phyloP scores from a whole-genome alignment of 2,113 vertebrate species.

The Xenopus laevis region DNA sequence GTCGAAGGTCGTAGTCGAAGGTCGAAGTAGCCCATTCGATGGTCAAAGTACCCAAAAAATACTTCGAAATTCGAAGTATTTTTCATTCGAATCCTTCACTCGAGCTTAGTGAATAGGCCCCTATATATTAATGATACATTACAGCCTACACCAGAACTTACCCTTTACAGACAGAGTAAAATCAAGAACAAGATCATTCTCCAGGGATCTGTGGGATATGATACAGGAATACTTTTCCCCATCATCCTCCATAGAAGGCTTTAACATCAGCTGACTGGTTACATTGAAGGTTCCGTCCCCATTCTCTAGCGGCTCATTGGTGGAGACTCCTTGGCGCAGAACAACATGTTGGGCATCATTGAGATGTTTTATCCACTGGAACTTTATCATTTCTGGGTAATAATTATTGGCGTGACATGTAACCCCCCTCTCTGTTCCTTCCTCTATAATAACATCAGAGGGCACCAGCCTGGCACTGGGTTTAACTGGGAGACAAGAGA shows the following conservation, averaged over 20 bases:
- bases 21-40: too few species aligned
- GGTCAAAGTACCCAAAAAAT: too few species aligned
- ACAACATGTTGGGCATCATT: not conserved
- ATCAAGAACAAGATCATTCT: fast-evolving
- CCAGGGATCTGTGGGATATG: conserved; percentile 9
- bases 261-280: conserved; percentile 42
- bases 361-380: not conserved
- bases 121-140: too few species aligned
- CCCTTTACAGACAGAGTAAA: conserved; percentile 16
- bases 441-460: not conserved
- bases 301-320: not conserved
- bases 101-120: too few species aligned
- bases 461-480: conserved; percentile 17
- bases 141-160: conserved; percentile 5
- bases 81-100: too few species aligned
- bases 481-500: conserved; percentile 26
- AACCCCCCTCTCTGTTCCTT: not conserved
- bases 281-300: conserved; percentile 41
- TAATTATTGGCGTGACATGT: conserved; percentile 30
- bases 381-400: conserved; percentile 32
- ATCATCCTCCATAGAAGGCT: conserved; percentile 23
- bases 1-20: too few species aligned
- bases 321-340: conserved; percentile 5
- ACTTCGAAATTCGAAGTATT: too few species aligned
- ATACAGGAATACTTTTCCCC: conserved; percentile 43